Percentiles rank a stretch among this genome's conserved stretches.
phyloP scores from a whole-genome alignment of 2,113 vertebrate genomes.

The Engraulis encrasicolus region DNA sequence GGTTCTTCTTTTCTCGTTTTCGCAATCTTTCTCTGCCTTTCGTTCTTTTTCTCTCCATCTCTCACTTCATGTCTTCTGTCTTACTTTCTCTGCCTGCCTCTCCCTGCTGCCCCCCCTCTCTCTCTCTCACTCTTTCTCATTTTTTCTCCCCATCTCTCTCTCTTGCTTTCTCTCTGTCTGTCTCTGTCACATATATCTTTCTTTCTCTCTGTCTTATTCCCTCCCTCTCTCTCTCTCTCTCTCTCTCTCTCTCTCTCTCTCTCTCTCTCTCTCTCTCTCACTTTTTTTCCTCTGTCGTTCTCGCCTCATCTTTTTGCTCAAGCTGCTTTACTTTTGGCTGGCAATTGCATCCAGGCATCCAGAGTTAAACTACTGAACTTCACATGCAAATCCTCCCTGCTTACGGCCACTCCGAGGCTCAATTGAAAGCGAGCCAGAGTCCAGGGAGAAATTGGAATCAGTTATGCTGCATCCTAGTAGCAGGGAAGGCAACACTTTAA shows the following conservation, averaged over 20 bases:
- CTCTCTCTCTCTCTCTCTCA: neutral
- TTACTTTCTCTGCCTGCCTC: too few relatives aligned
- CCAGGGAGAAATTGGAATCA: slow-evolving; percentile 62
- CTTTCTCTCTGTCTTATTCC: slow-evolving; percentile 21
- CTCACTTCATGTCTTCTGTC: too few relatives aligned
- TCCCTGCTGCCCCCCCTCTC: too few relatives aligned
- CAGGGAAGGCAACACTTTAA: neutral
- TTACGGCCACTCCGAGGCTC: slow-evolving; percentile 63
- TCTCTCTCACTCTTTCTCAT: too few relatives aligned
- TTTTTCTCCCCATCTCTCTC: too few relatives aligned
- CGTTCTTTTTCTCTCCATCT: too few relatives aligned
- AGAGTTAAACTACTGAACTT: slow-evolving; percentile 59
- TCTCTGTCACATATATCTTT: too few relatives aligned
- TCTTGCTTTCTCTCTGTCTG: too few relatives aligned
- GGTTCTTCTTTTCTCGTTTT: slow-evolving; percentile 25
- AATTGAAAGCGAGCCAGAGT: slow-evolving; percentile 61
- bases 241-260: neutral
- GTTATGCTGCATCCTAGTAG: slow-evolving; percentile 34
- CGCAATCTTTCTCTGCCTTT: too few relatives aligned
- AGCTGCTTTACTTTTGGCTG: slow-evolving; percentile 52
- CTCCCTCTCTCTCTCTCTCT: neutral
- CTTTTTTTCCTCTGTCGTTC: slow-evolving; percentile 20
- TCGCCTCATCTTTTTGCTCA: slow-evolving; percentile 27
- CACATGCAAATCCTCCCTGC: slow-evolving; percentile 61
- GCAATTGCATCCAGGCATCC: slow-evolving; percentile 60